Conservation (phyloP, 2,888 invertebrate genomes). For the Agrilus mali region DNA sequence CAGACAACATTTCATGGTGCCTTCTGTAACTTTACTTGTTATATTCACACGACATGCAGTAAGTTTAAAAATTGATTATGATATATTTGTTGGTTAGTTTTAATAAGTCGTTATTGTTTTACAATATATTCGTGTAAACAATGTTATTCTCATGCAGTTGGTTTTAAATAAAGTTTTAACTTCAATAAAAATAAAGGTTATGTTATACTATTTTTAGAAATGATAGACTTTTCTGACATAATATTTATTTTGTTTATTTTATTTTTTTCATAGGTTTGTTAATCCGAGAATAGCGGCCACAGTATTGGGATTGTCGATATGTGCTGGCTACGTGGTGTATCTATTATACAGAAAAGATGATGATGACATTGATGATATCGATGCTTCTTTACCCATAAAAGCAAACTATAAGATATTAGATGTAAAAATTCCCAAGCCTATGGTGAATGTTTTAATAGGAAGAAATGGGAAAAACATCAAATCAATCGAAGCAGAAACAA, state of each 20-base stretch:
- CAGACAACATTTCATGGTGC: too few species aligned
- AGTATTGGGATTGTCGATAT: conserved; percentile 51
- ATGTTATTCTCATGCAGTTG: too few species aligned
- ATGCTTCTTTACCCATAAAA: conserved; percentile 19
- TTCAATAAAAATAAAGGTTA: too few species aligned
- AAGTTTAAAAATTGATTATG: too few species aligned
- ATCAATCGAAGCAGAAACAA: conserved; percentile 58
- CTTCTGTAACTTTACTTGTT: too few species aligned
- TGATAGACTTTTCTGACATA: too few species aligned
- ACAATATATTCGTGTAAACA: too few species aligned
- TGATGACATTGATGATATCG: conserved; percentile 32
- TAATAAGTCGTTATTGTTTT: too few species aligned
- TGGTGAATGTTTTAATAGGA: conserved; percentile 57
- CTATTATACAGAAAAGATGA: conserved; percentile 53
- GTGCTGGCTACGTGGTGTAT: conserved; percentile 58
- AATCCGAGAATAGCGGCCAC: not conserved
- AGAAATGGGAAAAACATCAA: conserved; percentile 65
- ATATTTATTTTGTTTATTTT: not conserved
- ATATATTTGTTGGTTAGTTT: too few species aligned
- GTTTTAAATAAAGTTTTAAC: too few species aligned
- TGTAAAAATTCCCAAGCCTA: conserved; percentile 47
- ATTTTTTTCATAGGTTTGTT: not conserved
- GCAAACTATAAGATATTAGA: conserved; percentile 39
- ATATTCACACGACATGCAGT: too few species aligned
- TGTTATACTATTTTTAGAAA: too few species aligned